Base-by-base conservation (phyloP, 2,113 vertebrate genomes). In the Riparia riparia region DNA sequence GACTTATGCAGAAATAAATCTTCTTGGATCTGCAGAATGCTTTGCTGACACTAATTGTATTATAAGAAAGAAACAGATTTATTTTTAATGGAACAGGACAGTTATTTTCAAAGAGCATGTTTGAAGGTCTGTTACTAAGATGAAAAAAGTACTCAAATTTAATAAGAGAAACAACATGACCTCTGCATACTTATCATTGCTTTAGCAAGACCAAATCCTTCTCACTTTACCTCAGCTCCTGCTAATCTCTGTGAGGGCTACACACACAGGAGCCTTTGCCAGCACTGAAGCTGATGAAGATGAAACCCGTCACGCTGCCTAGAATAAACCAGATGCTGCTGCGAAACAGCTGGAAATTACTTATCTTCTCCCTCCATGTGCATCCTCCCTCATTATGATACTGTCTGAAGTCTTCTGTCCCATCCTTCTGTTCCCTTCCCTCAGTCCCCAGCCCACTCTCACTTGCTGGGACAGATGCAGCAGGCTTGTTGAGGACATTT, bases 1-100 rank as follows among this genome's bases (percentile, higher is more conserved):
- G 88, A 93, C 81, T 71, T 93, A 96, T 41, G 82, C 79, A 93
- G 89, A 96, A 96, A 95, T 90, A 97, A 96, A 95, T 93, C 82
- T 87, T 69, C 66, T 56, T 0, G 3, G 74, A 44, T 92, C 71
- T 92, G 85, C 87, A 95, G 92, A 96, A 94, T 90, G 68, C 90
- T 95, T 88, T 90, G 74, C 79, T 90, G 96, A 95, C 92, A 96
- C 80, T 96, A 94, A 95, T 94, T 94, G 90, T 90, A 63, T 92
- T 90, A 88, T 83, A 78, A 90, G 88, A 94, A 81, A 92, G 90
- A 86, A 90, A 93, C 14, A 44, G 73, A 88, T 96, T 94, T 95
- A 49, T 95, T 96, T 94, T 95, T 94, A 86, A 91, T 96, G 86
- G 95, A 95, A 94, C 49, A 65, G 71, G 71, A 92, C 79, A 83